These are phyloP conservation scores for Herpetotheres cachinnans DNA, from an alignment of 2,113 vertebrate genomes.

Conservation along the genomic window DNA sequence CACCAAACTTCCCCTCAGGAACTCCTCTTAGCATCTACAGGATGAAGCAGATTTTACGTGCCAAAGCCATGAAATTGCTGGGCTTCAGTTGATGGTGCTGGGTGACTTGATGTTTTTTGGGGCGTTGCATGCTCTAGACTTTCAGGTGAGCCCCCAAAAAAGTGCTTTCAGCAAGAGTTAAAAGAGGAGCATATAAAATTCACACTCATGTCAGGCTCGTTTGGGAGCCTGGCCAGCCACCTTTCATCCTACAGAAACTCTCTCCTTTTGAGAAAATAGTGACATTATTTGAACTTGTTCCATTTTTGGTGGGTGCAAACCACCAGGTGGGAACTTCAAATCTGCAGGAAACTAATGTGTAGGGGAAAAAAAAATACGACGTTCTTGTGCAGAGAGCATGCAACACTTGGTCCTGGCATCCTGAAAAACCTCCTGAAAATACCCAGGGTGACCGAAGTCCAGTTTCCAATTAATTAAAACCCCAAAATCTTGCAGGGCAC, in stretches of 20 bases:
- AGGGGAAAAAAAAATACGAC: not conserved
- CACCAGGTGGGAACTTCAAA: not conserved
- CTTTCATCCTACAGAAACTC: not conserved
- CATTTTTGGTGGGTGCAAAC: not conserved
- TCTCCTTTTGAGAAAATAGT: rapidly evolving
- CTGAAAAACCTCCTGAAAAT: not conserved
- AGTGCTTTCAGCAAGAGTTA: not conserved
- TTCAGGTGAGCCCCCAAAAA: not conserved
- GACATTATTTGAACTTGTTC: not conserved
- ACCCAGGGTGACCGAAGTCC: not conserved
- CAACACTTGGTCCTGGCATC: not conserved
- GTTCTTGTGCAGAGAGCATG: not conserved
- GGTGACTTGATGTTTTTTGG: rapidly evolving
- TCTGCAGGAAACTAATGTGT: not conserved
- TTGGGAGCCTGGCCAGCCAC: not conserved
- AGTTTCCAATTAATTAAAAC: not conserved
- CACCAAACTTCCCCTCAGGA: not conserved
- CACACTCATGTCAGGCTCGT: not conserved
- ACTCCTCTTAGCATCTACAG: not conserved
- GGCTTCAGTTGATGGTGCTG: not conserved
- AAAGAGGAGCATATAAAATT: not conserved
- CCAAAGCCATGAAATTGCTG: not conserved
- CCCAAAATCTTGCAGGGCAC: not conserved
- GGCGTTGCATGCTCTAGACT: not conserved
- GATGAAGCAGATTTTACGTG: not conserved